phyloP scores from a whole-genome alignment of 1,140 invertebrate genomes.

The Drosophila melanogaster region Release_6_plus_ISO1_MT NT_037436.4:18761501-18762000 shows the following conservation, averaged over 20 bases:
- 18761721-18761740: constrained; percentile 33
- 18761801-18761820: constrained; percentile 68
- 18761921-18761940: constrained; percentile 56
- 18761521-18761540: background rate
- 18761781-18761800: constrained; percentile 48
- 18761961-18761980: background rate
- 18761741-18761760: constrained; percentile 45
- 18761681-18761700: constrained; percentile 55
- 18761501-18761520: background rate
- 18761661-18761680: constrained; percentile 21
- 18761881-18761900: constrained; percentile 16
- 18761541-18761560: background rate
- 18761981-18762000: constrained; percentile 11
- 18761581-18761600: constrained; percentile 20
- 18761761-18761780: constrained; percentile 25
- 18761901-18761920: constrained; percentile 9
- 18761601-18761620: constrained; percentile 10
- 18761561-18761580: constrained; percentile 19
- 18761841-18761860: constrained; percentile 35
- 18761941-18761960: constrained; percentile 36
- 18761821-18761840: constrained; percentile 26
- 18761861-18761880: constrained; percentile 8
- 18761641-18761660: constrained; percentile 36
- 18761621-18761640: constrained; percentile 7
- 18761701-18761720: constrained; percentile 39